Evolutionary conservation across 1,140 invertebrate species (phyloP).

Genomic region (Ceratosolen fusciceps): DNA sequence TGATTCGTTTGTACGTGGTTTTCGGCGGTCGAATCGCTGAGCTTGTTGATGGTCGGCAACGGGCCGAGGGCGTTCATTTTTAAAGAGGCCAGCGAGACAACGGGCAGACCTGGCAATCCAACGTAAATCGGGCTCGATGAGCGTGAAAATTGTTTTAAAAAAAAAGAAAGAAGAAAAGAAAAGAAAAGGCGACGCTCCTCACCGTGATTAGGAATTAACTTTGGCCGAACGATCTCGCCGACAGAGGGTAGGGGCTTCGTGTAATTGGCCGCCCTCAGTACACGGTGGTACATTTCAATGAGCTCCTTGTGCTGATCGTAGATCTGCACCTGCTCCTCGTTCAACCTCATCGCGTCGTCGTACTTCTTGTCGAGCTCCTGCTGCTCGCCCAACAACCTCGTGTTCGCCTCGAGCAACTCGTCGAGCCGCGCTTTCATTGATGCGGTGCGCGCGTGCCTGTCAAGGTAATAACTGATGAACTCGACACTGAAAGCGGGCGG

Average conservation of each 20-base stretch:
- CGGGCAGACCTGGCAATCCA: background rate
- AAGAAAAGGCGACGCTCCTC: background rate
- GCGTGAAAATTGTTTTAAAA: too few relatives aligned
- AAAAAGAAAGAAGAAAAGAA: too few relatives aligned
- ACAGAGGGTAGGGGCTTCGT: conserved; percentile 62
- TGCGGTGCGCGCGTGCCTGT: conserved; percentile 84
- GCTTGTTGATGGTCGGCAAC: conserved; percentile 62
- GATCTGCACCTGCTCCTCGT: conserved; percentile 67
- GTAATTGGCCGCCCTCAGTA: conserved; percentile 62
- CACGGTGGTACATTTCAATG: conserved; percentile 66
- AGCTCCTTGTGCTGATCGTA: conserved; percentile 75
- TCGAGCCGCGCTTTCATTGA: conserved; percentile 84
- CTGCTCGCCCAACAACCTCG: conserved; percentile 80
- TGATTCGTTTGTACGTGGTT: conserved; percentile 74
- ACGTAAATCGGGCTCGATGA: background rate
- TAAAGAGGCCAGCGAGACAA: conserved; percentile 73
- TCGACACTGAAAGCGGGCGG: conserved; percentile 93
- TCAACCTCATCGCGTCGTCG: conserved; percentile 77
- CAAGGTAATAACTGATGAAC: conserved; percentile 94
- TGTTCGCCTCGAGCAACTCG: conserved; percentile 83
- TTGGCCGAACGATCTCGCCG: conserved; percentile 62
- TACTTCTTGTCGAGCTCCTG: conserved; percentile 82
- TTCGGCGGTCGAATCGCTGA: conserved; percentile 70
- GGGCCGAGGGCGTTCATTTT: conserved; percentile 77
- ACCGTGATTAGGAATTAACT: conserved; percentile 54